phyloP scores from a whole-genome alignment of 2,113 vertebrate species.

The Notechis scutatus region DNA sequence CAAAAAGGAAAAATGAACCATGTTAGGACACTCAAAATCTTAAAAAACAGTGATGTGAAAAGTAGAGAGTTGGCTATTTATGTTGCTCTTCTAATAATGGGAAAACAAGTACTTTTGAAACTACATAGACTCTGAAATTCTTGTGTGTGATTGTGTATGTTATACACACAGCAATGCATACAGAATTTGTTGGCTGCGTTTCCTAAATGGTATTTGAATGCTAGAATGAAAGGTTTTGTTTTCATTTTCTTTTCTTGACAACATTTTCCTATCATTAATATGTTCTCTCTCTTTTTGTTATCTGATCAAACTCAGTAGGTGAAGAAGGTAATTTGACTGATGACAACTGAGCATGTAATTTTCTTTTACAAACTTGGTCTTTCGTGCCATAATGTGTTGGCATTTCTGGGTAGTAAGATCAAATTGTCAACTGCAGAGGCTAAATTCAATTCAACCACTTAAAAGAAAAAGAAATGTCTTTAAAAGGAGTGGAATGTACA shows the following conservation, averaged over 20 bases:
- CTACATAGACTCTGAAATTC: background rate
- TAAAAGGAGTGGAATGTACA: background rate
- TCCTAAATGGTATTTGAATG: slow-evolving; percentile 3
- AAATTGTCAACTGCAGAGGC: background rate
- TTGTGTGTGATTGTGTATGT: background rate
- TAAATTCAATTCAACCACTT: background rate
- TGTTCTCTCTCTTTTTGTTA: background rate
- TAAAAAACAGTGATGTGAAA: background rate
- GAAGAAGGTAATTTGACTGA: background rate
- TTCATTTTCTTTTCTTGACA: background rate
- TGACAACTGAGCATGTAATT: background rate
- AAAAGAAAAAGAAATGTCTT: background rate
- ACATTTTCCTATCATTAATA: background rate
- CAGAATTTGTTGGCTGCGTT: background rate
- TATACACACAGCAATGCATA: background rate
- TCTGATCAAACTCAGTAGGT: background rate
- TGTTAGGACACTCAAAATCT: background rate
- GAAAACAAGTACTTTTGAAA: background rate
- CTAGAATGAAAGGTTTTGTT: slow-evolving; percentile 20
- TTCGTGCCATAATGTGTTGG: background rate
- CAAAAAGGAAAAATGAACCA: background rate
- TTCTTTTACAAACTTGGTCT: background rate
- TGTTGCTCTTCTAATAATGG: background rate
- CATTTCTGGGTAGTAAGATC: background rate
- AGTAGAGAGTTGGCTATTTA: background rate